Base-by-base conservation (phyloP, 2,113 vertebrate species). In the Craseonycteris thonglongyai region DNA sequence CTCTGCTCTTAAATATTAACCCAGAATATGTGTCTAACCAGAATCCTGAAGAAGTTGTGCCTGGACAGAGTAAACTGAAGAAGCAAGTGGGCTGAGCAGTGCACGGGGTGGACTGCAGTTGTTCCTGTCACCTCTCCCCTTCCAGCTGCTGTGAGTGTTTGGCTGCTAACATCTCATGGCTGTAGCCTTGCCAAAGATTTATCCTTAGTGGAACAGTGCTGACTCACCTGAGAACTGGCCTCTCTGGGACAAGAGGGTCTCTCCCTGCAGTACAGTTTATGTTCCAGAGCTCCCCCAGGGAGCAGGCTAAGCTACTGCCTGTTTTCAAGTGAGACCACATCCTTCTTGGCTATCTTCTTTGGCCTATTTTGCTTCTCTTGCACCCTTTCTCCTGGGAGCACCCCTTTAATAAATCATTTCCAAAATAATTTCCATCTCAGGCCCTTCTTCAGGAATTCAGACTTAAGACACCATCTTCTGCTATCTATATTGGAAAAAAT, bases 41-140 rank as follows among this genome's bases (percentile, higher is more conserved):
- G 63, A 47, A 68, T 51, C 12, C n/a, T 33, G 65, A 92, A 79
- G 58, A 45, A 26, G 38, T 30, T 40, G 9, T 28, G 30, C 40
- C 49, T 59, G n/a, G 30, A 45, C 59, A 33, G 16, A 85, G 40
- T 21, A 26, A 71, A 40, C 4, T 35, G 21, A 21, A 71, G 59
- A 68, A 63, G n/a, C 35, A 65, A 76, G 82, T 42, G 61, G 12
- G 21, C 59, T 93, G 40, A 33, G 16, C 15, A 15, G 22, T 2
- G 6, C 35, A 22, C 58, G 14, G 71, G 28, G 4, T 9, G 15
- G 38, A 49, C 13, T 5, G 5, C 10, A 26, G 26, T 24, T 24
- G 26, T 45, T 30, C 22, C 0, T 49, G n/a, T 16, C 8, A 0
- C 33, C 5, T 24, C 8, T 79, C 22, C 42, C 19, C 18, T 4